Conservation (phyloP, 2,113 vertebrate species). For the Dicerorhinus sumatrensis region DNA sequence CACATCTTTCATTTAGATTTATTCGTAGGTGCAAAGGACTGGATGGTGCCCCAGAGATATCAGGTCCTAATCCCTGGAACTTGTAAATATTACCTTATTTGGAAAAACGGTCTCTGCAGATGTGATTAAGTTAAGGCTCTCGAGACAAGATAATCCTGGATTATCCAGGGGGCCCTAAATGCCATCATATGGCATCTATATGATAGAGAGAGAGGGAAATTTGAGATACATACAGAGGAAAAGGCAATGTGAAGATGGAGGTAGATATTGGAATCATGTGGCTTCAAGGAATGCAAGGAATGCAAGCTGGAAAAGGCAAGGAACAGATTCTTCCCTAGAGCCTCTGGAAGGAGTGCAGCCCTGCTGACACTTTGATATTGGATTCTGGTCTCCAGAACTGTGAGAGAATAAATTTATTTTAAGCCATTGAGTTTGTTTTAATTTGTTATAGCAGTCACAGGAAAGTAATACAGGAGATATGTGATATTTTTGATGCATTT, state of each 20-base stretch:
- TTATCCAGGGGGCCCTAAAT: background rate
- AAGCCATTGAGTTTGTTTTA: background rate
- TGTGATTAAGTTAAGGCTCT: background rate
- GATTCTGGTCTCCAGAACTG: background rate
- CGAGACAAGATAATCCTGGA: background rate
- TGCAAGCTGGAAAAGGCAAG: background rate
- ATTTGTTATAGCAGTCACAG: constrained; percentile 1
- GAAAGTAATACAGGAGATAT: background rate
- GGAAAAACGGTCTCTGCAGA: background rate
- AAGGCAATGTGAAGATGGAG: background rate
- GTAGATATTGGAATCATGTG: background rate
- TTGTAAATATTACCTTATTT: background rate
- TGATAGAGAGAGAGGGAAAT: background rate
- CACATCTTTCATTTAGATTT: background rate
- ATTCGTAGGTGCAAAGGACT: background rate
- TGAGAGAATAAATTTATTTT: background rate
- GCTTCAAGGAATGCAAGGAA: background rate
- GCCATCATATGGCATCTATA: background rate
- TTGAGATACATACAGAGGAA: background rate
- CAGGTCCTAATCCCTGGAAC: background rate
- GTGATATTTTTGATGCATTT: background rate
- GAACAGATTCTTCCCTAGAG: background rate
- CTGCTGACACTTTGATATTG: background rate
- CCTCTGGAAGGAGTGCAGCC: background rate
- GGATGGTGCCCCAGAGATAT: background rate